A percentile compares a stretch with the other conserved stretches of the same genome.
These are phyloP conservation scores for Microcebus tavaratra DNA, from an alignment of 2,113 vertebrate species.

Conservation along the genomic window DNA sequence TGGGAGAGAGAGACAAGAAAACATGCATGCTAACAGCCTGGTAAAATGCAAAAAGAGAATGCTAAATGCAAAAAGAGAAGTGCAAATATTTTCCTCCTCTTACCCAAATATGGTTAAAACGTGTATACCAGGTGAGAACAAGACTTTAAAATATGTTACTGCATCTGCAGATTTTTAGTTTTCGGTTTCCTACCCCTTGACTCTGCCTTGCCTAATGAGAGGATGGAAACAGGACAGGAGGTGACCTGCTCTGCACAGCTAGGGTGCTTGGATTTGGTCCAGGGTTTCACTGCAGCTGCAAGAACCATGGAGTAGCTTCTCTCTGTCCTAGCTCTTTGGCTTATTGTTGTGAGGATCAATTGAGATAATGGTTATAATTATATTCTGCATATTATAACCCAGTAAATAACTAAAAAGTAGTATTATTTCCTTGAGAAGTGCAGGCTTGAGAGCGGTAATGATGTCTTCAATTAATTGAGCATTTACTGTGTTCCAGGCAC, in stretches of 20 bases:
- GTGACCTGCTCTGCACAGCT: neutral
- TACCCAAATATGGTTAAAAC: neutral
- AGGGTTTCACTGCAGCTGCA: neutral
- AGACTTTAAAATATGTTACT: neutral
- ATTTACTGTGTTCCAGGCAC: neutral
- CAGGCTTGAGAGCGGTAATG: neutral
- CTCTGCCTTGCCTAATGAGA: neutral
- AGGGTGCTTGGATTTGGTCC: neutral
- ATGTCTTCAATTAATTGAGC: neutral
- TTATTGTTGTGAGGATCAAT: neutral
- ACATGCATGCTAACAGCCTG: neutral
- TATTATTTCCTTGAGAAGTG: neutral
- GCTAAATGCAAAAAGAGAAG: neutral
- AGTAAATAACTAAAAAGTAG: neutral
- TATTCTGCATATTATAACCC: neutral
- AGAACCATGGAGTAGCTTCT: neutral
- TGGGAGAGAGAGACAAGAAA: slow-evolving; percentile 14
- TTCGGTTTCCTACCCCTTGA: neutral
- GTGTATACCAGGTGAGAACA: neutral
- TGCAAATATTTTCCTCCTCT: neutral
- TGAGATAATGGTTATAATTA: neutral
- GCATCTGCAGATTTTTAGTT: neutral
- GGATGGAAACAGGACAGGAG: neutral
- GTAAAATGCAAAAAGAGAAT: neutral
- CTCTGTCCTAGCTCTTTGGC: neutral